A percentile compares a stretch with the other conserved stretches of the same genome.
phyloP scores from a whole-genome alignment of 2,113 vertebrate species.

The Carlito syrichta region DNA sequence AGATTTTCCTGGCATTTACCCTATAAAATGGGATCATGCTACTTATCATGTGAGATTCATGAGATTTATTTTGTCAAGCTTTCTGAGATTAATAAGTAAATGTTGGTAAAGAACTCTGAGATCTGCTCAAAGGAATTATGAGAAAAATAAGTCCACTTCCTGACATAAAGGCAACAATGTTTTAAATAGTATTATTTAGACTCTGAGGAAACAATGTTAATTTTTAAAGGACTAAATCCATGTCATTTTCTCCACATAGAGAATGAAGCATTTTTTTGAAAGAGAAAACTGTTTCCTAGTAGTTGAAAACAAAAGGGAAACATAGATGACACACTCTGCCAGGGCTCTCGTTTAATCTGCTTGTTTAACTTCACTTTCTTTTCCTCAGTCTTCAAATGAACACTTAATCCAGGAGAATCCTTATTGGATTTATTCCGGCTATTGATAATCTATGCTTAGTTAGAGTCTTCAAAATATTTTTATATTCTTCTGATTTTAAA shows the following conservation, averaged over 20 bases:
- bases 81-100: conserved; percentile 39
- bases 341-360: neutral
- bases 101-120: conserved; percentile 32
- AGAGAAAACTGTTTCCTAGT: neutral
- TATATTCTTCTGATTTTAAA: neutral
- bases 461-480: conserved; percentile 6
- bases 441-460: conserved; percentile 3
- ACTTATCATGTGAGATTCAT: neutral
- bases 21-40: conserved; percentile 23
- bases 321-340: neutral
- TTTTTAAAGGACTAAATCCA: neutral
- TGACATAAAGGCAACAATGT: neutral
- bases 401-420: neutral
- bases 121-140: conserved; percentile 28
- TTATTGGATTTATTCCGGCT: neutral
- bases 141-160: conserved; percentile 46
- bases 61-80: conserved; percentile 18
- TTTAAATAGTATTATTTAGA: conserved; percentile 13
- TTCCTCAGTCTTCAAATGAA: conserved; percentile 34
- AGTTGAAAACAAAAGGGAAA: conserved; percentile 17
- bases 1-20: neutral
- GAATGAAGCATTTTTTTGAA: conserved; percentile 45
- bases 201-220: neutral
- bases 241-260: neutral
- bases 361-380: neutral